Evolutionary conservation across 2,113 vertebrate species (phyloP).

Genomic region (Indicator indicator): DNA sequence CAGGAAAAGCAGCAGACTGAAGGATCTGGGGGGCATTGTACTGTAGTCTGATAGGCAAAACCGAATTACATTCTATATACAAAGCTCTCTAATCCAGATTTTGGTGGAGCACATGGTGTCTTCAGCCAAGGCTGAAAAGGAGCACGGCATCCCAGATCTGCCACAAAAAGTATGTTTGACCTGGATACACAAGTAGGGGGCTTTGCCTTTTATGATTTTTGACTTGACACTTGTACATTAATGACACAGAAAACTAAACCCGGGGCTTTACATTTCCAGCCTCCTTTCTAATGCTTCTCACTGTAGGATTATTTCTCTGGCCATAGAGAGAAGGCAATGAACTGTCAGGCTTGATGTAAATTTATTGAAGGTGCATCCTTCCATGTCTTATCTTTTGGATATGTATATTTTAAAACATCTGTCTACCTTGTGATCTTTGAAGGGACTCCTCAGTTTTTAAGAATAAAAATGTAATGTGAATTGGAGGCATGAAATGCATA

Average conservation of each 20-base stretch:
- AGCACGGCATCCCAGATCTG: background rate
- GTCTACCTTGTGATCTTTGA: background rate
- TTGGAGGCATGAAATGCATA: background rate
- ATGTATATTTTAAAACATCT: background rate
- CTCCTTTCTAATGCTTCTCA: background rate
- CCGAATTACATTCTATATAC: background rate
- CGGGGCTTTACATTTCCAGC: background rate
- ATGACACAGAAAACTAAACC: background rate
- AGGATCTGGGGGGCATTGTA: background rate
- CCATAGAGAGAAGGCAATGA: background rate
- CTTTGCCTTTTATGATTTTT: background rate
- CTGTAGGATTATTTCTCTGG: background rate
- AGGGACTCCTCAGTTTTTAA: background rate
- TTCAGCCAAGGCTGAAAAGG: background rate
- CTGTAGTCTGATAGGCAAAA: background rate
- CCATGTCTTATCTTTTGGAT: background rate
- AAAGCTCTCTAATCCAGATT: background rate
- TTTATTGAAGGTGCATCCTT: background rate
- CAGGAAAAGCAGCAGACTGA: background rate
- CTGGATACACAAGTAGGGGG: background rate
- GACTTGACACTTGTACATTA: background rate
- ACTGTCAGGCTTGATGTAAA: background rate
- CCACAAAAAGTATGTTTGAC: background rate
- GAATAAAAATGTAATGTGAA: background rate
- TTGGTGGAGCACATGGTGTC: background rate